Percentiles rank a stretch among this genome's conserved stretches.
phyloP scores from a whole-genome alignment of 1,140 invertebrate species.

The Aethina tumida region DNA sequence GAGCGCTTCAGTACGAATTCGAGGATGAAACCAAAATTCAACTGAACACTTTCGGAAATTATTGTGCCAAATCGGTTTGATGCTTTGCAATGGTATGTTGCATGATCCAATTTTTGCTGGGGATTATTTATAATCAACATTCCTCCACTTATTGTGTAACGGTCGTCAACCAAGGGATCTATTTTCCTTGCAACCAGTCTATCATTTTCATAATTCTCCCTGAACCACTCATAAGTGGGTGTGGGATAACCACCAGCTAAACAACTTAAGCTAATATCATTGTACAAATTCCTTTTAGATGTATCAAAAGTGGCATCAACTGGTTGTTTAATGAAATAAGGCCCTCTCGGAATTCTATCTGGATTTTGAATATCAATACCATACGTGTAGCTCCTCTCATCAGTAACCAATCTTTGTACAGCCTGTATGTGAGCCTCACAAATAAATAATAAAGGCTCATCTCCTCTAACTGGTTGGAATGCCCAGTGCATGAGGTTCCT shows the following conservation, averaged over 20 bases:
- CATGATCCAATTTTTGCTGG: conserved; percentile 68
- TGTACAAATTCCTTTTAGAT: conserved; percentile 54
- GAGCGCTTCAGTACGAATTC: conserved; percentile 86
- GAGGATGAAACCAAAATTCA: conserved; percentile 85
- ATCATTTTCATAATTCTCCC: conserved; percentile 77
- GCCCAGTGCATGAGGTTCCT: conserved; percentile 69
- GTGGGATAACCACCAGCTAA: conserved; percentile 82
- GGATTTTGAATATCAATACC: conserved; percentile 65
- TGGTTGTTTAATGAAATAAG: conserved; percentile 81
- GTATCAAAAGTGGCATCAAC: conserved; percentile 72
- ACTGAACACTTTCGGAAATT: conserved; percentile 73
- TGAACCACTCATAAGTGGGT: conserved; percentile 86
- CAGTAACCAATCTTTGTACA: conserved; percentile 53
- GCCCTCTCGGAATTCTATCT: conserved; percentile 71
- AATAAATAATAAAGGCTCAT: conserved; percentile 70
- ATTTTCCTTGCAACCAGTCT: conserved; percentile 57
- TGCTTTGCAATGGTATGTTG: conserved; percentile 86
- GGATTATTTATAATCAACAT: conserved; percentile 82
- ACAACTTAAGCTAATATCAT: conserved; percentile 69
- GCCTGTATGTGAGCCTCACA: conserved; percentile 69
- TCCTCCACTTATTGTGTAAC: conserved; percentile 85
- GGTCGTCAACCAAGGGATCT: conserved; percentile 60
- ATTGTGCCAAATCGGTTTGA: conserved; percentile 82
- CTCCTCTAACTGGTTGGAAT: conserved; percentile 66
- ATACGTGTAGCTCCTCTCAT: conserved; percentile 75